phyloP scores from a whole-genome alignment of 2,888 invertebrate species.

The Chouioia cunea region DNA sequence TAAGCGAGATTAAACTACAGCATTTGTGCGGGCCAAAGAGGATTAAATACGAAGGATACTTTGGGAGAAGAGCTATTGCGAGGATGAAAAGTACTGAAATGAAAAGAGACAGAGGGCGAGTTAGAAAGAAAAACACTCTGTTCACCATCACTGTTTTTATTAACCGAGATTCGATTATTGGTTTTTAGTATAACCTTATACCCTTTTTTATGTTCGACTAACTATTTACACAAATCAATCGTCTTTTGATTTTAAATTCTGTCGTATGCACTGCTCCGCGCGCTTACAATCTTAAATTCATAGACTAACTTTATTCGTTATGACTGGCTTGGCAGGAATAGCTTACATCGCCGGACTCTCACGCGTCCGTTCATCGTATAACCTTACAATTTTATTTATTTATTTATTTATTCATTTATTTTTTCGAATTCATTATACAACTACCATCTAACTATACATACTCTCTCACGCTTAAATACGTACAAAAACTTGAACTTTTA shows the following conservation, averaged over 20 bases:
- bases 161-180: constrained; percentile 60
- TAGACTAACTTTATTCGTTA: constrained; percentile 40
- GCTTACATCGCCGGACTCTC: constrained; percentile 10
- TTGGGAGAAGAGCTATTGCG: constrained; percentile 15
- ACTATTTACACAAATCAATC: constrained; percentile 42
- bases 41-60: constrained; percentile 20
- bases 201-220: constrained; percentile 38
- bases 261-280: not conserved
- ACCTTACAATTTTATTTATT: constrained; percentile 36
- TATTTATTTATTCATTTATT: constrained; percentile 42
- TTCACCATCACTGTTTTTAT: constrained; percentile 55
- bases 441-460: constrained; percentile 40
- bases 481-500: constrained; percentile 40
- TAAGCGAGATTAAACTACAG: constrained; percentile 13
- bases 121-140: constrained; percentile 23
- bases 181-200: constrained; percentile 56
- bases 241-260: too few relatives aligned
- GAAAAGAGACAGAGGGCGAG: too few relatives aligned
- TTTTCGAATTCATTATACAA: constrained; percentile 34
- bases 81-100: not conserved
- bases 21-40: constrained; percentile 3
- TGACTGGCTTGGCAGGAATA: constrained; percentile 40
- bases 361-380: constrained; percentile 38
- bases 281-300: constrained; percentile 8
- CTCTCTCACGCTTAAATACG: constrained; percentile 27